phyloP scores from a whole-genome alignment of 2,888 invertebrate genomes.

The Drosophila sordidula region DNA sequence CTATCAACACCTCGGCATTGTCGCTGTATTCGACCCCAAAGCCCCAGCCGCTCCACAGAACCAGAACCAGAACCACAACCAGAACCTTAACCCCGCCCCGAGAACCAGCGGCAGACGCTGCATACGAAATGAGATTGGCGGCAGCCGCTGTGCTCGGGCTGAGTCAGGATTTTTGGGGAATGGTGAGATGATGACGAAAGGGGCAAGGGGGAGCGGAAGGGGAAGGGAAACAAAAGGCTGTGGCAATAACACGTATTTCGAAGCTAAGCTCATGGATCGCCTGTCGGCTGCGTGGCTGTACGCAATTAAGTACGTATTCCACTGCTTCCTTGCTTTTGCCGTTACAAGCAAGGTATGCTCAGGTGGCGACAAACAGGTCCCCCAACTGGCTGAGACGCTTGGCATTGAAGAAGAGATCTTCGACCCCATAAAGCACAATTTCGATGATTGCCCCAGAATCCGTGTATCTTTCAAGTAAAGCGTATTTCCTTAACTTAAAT shows the following conservation, averaged over 20 bases:
- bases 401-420: background rate
- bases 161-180: conserved; percentile 46
- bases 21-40: conserved; percentile 46
- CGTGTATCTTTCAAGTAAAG: no score
- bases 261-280: conserved; percentile 28
- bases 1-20: conserved; percentile 78
- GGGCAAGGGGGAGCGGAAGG: background rate
- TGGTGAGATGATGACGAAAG: background rate
- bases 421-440: background rate
- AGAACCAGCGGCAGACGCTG: conserved; percentile 51
- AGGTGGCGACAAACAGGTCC: conserved; percentile 4
- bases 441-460: background rate
- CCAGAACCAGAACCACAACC: conserved; percentile 13
- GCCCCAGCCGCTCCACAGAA: conserved; percentile 10
- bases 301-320: conserved; percentile 6
- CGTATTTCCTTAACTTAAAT: no score
- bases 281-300: conserved; percentile 23
- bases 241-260: conserved; percentile 35
- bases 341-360: background rate
- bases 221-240: background rate
- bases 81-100: conserved; percentile 16
- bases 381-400: background rate
- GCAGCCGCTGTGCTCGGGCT: conserved; percentile 19
- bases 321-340: conserved; percentile 6
- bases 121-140: conserved; percentile 75